Evolutionary conservation across 1,140 invertebrate species (phyloP), one percentile per base, ranked within the genome.

Genomic region (Bombus pascuorum): DNA sequence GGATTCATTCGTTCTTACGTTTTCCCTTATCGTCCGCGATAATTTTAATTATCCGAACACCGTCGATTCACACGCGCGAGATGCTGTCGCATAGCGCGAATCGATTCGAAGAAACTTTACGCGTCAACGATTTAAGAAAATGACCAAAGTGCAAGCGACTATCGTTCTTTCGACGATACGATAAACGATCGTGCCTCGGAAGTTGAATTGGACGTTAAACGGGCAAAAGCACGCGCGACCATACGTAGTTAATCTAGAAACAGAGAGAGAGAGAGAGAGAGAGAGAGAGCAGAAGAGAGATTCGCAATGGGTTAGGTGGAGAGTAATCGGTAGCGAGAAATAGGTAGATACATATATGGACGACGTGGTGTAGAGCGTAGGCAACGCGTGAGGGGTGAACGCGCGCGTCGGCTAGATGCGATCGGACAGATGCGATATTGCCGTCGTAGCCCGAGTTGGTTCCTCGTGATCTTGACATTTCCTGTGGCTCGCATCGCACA

Each of bases 391-490:
- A 88, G 76, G 79, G 80, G 79, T 81, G 87, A 91, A 83, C 84
- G 92, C 91, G 93, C 91, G 89, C 90, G 92, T 93, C 85, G 81
- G 59, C 68, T 83, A 93, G 90, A 94, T 92, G 90, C 91, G 89
- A 91, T 86, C 77, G 91, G 93, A 94, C 93, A 94, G 93, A 94
- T 94, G 93, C 89, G 91, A 94, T 93, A 94, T 94, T 94, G 92
- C 91, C 89, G 89, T 93, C 91, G 89, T 87, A 90, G 90, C 28
- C 32, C 34, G 90, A 87, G 83, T 83, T 75, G 86, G 83, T 86
- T 84, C 86, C 44, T 89, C 81, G 85, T 86, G 88, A 91, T 89
- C 83, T 80, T 90, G 89, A 92, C 91, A 93, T 92, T 93, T 94
- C 92, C 91, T 92, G 91, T 89, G 81, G 70, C 72, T 37, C 86